Percentiles rank a stretch among this genome's conserved stretches.
Conservation (phyloP, 2,797 vertebrate genomes). For the Sylvilagus floridanus region DNA sequence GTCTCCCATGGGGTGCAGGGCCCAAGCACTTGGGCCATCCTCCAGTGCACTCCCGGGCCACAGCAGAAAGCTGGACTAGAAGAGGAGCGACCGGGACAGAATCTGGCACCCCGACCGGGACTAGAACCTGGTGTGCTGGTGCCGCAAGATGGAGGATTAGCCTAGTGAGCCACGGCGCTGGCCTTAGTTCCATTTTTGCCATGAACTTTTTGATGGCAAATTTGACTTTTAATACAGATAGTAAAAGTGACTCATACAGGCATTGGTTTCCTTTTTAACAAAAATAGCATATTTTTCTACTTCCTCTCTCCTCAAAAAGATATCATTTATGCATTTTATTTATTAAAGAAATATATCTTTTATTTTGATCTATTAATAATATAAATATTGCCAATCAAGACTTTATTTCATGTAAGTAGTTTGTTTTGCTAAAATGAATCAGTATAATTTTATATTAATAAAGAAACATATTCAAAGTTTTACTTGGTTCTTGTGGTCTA, state of each 20-base stretch:
- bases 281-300: background rate
- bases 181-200: too few relatives aligned
- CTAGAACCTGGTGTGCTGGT: too few relatives aligned
- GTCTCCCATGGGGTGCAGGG: too few relatives aligned
- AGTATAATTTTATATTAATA: background rate
- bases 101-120: too few relatives aligned
- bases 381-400: background rate
- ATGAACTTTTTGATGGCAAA: background rate
- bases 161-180: too few relatives aligned
- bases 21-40: too few relatives aligned
- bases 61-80: too few relatives aligned
- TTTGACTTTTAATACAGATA: background rate
- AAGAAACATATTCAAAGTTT: background rate
- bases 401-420: background rate
- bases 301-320: background rate
- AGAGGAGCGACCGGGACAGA: too few relatives aligned
- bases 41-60: too few relatives aligned
- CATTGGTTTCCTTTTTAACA: background rate
- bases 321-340: background rate
- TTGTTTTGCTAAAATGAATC: background rate
- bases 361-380: background rate
- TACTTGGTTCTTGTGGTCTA: background rate
- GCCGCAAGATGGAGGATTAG: too few relatives aligned
- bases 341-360: background rate
- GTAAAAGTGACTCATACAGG: background rate